Base-by-base conservation (phyloP, 2,797 vertebrate species). In the Ambastaia sidthimunki region DNA sequence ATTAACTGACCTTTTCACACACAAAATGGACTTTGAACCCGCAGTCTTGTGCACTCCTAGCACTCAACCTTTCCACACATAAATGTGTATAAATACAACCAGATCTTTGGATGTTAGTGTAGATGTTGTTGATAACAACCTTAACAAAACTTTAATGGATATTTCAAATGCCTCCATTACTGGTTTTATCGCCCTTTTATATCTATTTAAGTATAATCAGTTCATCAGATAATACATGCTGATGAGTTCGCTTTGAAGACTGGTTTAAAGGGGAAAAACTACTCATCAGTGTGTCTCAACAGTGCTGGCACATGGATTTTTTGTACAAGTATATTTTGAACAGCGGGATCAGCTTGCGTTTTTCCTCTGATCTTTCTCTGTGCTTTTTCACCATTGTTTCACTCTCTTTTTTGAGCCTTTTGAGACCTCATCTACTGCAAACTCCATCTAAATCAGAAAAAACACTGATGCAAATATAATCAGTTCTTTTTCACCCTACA, bases 1-100 rank as follows among this genome's bases (percentile, higher is more conserved):
- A 83, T 80, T 83, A 79, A 75, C 76, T 80, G 81, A 79, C 81
- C 76, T 83, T 83, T 71, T 82, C 81, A 71, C 66, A 48, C 11
- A 57, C 71, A 52, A 54, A 34, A 68, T 75, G 76, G 18, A 59
- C 76, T 79, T 83, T 71, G 57, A 75, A 79, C 76, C 25, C 10
- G 15, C 23, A 0, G 13, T 44, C 66, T 65, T 69, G 12, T 34
- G 48, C 52, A 34, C 37, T 4, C 75, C 47, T 83, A 71, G 44
- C 67, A 80, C 80, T 83, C 71, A 47, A 31, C 31, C n/a, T 37
- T 63, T 71, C 2, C 65, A 66, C 37, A 71, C 59, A 5, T 21
- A 25, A 50, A 16, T 65, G 25, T 47, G 65, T 47, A 60, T 54
- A 55, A 82, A 74, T 34, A 28, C 18, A 57, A 67, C 34, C 15